Evolutionary conservation across 2,888 invertebrate species (phyloP).

Genomic region (Tipula confusa): DNA sequence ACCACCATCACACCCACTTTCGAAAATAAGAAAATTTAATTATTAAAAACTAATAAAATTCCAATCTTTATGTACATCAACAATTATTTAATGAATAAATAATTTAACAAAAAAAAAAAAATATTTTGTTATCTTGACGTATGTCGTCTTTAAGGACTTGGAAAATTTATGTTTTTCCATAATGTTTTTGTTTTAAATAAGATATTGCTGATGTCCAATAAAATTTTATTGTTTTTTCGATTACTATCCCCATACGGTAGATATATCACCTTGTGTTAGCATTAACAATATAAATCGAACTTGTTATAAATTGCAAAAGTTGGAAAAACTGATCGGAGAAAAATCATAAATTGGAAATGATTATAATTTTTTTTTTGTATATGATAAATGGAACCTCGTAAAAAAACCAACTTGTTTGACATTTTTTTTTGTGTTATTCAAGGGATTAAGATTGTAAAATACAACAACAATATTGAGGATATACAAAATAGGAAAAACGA

Average conservation of each 20-base stretch:
- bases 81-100: not conserved
- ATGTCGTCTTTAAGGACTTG: not conserved
- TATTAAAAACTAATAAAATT: not conserved
- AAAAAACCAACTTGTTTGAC: not conserved
- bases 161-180: not conserved
- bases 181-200: not conserved
- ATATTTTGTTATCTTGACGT: not conserved
- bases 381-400: not conserved
- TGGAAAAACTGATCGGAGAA: not conserved
- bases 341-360: not conserved
- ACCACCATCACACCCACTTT: too few relatives aligned
- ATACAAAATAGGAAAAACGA: not conserved
- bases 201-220: not conserved
- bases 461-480: not conserved
- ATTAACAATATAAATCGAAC: not conserved
- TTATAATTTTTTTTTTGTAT: not conserved
- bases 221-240: not conserved
- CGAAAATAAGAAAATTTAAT: not conserved
- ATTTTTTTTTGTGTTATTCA: not conserved
- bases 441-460: not conserved
- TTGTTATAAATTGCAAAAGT: not conserved
- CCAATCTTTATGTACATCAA: not conserved
- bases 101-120: too few relatives aligned
- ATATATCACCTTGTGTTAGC: not conserved
- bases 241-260: slow-evolving; percentile 1